phyloP scores from a whole-genome alignment of 2,113 vertebrate species.

The Siniperca chuatsi region DNA sequence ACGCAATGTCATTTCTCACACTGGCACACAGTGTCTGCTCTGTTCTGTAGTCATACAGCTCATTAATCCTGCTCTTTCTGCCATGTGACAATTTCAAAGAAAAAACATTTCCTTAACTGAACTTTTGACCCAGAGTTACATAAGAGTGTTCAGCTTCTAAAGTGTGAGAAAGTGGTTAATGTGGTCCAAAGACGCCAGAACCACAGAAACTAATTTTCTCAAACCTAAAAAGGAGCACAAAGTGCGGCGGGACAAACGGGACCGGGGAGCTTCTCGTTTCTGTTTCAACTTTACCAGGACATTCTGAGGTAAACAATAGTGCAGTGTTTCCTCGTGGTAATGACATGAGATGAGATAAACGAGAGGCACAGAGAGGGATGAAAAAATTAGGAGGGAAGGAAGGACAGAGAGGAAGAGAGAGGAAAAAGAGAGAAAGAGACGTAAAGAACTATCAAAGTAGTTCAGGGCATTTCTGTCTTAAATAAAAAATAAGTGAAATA shows the following conservation, averaged over 20 bases:
- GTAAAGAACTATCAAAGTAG: background rate
- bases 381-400: background rate
- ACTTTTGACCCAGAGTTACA: constrained; percentile 59
- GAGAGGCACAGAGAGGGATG: constrained; percentile 35
- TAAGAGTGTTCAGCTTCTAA: constrained; percentile 25
- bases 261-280: constrained; percentile 24
- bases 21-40: constrained; percentile 42
- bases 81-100: constrained; percentile 57
- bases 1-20: constrained; percentile 67
- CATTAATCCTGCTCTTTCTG: constrained; percentile 58
- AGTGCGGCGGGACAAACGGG: constrained; percentile 15
- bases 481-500: background rate
- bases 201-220: constrained; percentile 27
- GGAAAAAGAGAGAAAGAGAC: background rate
- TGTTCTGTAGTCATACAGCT: constrained; percentile 43
- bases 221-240: constrained; percentile 9
- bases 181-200: constrained; percentile 7
- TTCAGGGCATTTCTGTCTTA: background rate
- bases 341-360: constrained; percentile 47
- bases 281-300: constrained; percentile 21
- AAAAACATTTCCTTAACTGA: constrained; percentile 37
- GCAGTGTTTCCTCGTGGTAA: constrained; percentile 57
- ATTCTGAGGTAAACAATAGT: constrained; percentile 56
- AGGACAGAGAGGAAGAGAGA: background rate
- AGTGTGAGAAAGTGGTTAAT: constrained; percentile 38